Base-by-base conservation (phyloP, 2,888 invertebrate genomes). In the Portevinia maculata region DNA sequence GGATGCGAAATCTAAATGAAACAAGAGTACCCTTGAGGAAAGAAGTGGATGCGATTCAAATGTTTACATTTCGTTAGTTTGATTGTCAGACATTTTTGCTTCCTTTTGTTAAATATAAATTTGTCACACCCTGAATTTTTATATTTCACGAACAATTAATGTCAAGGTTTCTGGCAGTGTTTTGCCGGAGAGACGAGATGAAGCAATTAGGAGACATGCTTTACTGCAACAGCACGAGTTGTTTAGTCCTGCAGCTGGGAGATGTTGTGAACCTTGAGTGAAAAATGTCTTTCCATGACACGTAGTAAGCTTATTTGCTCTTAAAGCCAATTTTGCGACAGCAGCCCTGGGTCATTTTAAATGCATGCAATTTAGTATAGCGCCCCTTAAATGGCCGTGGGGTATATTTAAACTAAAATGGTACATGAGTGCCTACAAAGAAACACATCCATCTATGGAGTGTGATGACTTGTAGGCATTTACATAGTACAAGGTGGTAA, bases 61-160 rank as follows among this genome's bases (percentile, higher is more conserved):
- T 83, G 71, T 83, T 83, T 78, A 73, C 78, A 71, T 78, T 73
- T 83, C 64, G 70, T 65, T 81, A 60, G 70, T 70, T 34, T 64
- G 57, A 41, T 30, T 11, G 60, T 65, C 59, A 70, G 44, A 21
- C 17, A 3, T 28, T 39, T 41, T 39, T 13, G 17, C 17, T 28
- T 24, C 30, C 57, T 39, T 41, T 75, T 44, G 46, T 69, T 50
- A 62, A 11, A 48, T 24, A 24, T 24, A 24, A 24, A 24, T 24
- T 24, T 24, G 24, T 24, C 34, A 9, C n/a, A n/a, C n/a, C n/a
- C n/a, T n/a, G 46, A 39, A 60, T 48, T 79, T n/a, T n/a, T n/a
- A n/a, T 76, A 64, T 60, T 60, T 41, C 37, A 59, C 19, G 67
- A 78, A 83, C 83, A 83, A 83, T 83, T 83, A 83, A 83, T 73